Evolutionary conservation across 2,888 invertebrate species (phyloP), one percentile per base, ranked within the genome.

Genomic region (Cataglyphis cursor): DNA sequence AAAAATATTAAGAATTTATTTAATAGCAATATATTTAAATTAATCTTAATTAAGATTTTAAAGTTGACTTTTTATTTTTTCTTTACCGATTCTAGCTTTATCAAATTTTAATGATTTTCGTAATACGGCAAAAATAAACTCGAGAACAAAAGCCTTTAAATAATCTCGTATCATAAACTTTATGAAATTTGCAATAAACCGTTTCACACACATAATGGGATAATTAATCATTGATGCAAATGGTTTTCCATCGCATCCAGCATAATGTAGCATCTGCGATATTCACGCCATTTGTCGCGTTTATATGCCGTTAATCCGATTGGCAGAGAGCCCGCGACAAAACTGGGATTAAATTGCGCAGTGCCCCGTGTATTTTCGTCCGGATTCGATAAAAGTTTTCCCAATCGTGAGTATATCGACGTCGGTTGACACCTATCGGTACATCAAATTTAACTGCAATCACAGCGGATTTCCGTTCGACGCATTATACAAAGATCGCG

Each of bases 141-240:
- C 21, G 54, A 21, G 31, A 57, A 41, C 57, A 59, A 21, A 78
- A 80, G 44, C 31, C 41, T 70, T 59, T 21, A 59, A 70, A 80
- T 70, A 80, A 59, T 80, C 44, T 59, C 24, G 31, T 70, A 80
- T 80, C 70, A 31, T 70, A 70, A 70, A 70, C 78, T 59, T 80
- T 54, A 70, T 59, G 44, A 70, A 80, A 80, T 70, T 59, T 80
- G 35, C 59, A 70, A 12, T 59, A 61, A 18, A 12, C 35, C 18
- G 44, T 59, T 80, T 80, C 70, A n/a, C 51, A 48, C 44, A 51
- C 51, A 80, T 80, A 70, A 80, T 70, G 78, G 78, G 21, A 64
- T 61, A 80, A 80, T 80, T 80, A 80, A 80, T 80, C 59, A 80
- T 80, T 80, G 78, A 80, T 70, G 72, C 72, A 80, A 80, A 80